phyloP scores from a whole-genome alignment of 92 coral and sea anemone genomes.

The Heteractis magnifica region DNA sequence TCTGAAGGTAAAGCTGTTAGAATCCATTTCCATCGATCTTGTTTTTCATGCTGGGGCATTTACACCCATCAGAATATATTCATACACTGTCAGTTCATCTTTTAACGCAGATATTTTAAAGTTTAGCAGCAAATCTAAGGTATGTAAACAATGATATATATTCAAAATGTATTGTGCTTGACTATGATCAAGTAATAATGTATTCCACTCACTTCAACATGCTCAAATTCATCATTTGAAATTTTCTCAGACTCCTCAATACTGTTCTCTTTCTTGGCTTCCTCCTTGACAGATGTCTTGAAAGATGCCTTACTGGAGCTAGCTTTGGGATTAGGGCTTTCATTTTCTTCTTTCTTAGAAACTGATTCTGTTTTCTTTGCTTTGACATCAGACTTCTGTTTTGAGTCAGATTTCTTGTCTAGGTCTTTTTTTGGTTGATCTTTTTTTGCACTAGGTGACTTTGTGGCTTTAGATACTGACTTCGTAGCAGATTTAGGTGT shows the following conservation, averaged over 20 bases:
- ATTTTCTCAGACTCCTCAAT: not conserved
- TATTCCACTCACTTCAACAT: too few relatives aligned
- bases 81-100: too few relatives aligned
- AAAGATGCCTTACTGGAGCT: not conserved
- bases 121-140: too few relatives aligned
- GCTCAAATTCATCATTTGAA: not conserved
- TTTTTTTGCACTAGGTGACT: constrained; percentile 32
- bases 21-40: too few relatives aligned
- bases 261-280: not conserved
- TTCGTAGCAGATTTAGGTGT: constrained; percentile 16
- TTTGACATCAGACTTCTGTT: not conserved
- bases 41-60: too few relatives aligned
- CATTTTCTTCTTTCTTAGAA: constrained; percentile 2
- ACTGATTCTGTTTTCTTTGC: constrained; percentile 1
- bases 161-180: too few relatives aligned
- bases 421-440: constrained; percentile 4
- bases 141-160: too few relatives aligned
- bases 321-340: not conserved
- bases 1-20: too few relatives aligned
- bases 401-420: constrained; percentile 38
- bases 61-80: too few relatives aligned
- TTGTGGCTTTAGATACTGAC: constrained; percentile 9
- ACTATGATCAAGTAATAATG: too few relatives aligned
- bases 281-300: not conserved
- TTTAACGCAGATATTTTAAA: too few relatives aligned